Evolutionary conservation across 2,888 invertebrate species (phyloP), one percentile per base, ranked within the genome.

Genomic region (Eupithecia subumbrata): DNA sequence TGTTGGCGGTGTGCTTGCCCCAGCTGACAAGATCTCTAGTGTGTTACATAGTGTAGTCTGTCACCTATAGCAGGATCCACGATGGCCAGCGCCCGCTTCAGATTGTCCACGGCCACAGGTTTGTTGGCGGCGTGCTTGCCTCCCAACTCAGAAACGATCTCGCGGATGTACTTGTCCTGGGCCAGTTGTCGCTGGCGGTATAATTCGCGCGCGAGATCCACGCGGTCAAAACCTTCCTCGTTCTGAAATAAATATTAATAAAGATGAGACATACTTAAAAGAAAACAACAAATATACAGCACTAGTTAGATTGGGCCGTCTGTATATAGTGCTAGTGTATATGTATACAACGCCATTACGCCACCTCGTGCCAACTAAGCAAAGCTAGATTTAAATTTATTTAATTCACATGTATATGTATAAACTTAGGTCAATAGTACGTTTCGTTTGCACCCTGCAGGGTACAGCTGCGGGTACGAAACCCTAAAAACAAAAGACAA

Each of bases 161-260:
- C 95, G 18, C 94, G 90, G n/a, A 95, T 86, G 84, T 95, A 95
- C 83, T 90, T 92, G 83, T 94, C 93, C 82, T 95, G 95, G 2
- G 92, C 92, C 25, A 88, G 79, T 79, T 92, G 93, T 12, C 93
- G 86, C 83, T 95, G 95, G 0, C 95, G 89, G 82, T 85, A 91
- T 77, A 95, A 78, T 84, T 95, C 95, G 2, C 92, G 89, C 0
- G 92, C 90, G 7, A 95, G 81, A 12, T 95, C 95, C 52, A 88
- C 84, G 22, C 93, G 91, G 70, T 95, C 95, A 82, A 93, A 95
- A 2, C 95, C 95, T 82, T 95, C 95, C 74, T 95, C 95, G 78
- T 91, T 93, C 95, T 95, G 80, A 0, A 78, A 80, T 43, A 64
- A 63, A 18, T n/a, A 11, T 56, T n/a, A n/a, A n/a, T n/a, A n/a